A percentile compares a stretch with the other conserved stretches of the same genome.
Evolutionary conservation across 1,140 invertebrate species (phyloP).

Genomic region (Cyclina sinensis): DNA sequence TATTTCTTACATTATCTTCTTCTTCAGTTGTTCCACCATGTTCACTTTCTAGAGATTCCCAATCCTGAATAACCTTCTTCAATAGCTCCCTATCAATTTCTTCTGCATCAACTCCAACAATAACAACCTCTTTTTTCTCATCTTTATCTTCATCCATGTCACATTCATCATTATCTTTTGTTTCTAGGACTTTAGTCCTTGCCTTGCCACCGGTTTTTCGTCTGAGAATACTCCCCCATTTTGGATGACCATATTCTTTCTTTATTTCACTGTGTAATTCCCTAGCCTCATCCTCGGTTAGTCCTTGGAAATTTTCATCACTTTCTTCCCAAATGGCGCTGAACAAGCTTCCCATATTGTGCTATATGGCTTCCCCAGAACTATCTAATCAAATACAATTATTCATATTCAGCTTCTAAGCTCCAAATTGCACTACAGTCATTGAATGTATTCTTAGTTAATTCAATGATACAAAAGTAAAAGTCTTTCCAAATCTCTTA

Average conservation of each 20-base stretch:
- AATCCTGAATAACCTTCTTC: conserved; percentile 60
- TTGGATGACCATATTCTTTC: conserved; percentile 58
- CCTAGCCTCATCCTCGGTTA: conserved; percentile 45
- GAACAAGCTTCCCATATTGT: conserved; percentile 45
- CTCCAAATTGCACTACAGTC: too few relatives aligned
- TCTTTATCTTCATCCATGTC: not conserved
- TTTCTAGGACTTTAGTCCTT: not conserved
- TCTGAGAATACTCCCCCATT: conserved; percentile 38
- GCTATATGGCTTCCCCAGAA: too few relatives aligned
- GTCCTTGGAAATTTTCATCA: conserved; percentile 37
- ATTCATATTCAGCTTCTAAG: too few relatives aligned
- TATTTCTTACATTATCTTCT: conserved; percentile 58
- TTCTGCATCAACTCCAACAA: conserved; percentile 54
- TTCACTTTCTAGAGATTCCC: conserved; percentile 63
- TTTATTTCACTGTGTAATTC: conserved; percentile 49
- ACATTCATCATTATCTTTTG: not conserved
- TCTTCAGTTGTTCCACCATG: conserved; percentile 38
- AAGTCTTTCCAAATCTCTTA: too few relatives aligned
- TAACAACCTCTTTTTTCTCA: conserved; percentile 6
- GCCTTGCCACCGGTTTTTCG: not conserved
- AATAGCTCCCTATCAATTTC: conserved; percentile 50
- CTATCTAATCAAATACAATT: too few relatives aligned
- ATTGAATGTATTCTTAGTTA: too few relatives aligned
- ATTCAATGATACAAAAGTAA: too few relatives aligned
- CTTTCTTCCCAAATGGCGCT: conserved; percentile 46